These are phyloP conservation scores for Metaphire vulgaris DNA, from an alignment of 1,140 invertebrate species.

Conservation along the genomic window DNA sequence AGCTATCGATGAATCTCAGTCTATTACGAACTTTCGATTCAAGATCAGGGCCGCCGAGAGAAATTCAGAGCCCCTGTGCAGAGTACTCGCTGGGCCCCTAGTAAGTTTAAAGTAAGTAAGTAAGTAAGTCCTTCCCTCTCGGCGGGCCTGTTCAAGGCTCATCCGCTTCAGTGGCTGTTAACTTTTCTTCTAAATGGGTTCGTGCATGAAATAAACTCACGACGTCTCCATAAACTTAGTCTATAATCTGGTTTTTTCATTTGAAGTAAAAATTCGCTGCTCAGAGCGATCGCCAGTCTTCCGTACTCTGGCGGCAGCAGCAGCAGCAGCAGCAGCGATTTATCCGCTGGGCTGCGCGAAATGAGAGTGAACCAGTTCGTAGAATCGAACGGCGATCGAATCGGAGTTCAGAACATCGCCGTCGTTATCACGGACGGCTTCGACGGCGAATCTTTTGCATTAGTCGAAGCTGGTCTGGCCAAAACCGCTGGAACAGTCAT, in stretches of 20 bases:
- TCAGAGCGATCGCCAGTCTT: not conserved
- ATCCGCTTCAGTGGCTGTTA: not conserved
- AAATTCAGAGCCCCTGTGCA: too few species aligned
- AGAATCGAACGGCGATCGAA: constrained; percentile 12
- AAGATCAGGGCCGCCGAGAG: too few species aligned
- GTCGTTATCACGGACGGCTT: constrained; percentile 2
- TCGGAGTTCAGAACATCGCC: constrained; percentile 10
- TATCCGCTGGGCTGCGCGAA: not conserved
- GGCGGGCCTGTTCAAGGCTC: not conserved
- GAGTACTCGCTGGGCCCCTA: too few species aligned
- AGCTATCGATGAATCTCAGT: not conserved
- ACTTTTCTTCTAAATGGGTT: not conserved
- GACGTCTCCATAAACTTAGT: not conserved
- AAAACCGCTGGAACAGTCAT: not conserved
- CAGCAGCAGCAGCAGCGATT: not conserved
- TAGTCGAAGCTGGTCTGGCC: not conserved
- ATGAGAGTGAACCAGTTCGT: constrained; percentile 19
- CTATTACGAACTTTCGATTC: not conserved
- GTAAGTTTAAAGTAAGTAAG: too few species aligned
- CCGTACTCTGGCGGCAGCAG: not conserved
- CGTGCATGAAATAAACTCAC: not conserved
- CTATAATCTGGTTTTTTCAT: not conserved
- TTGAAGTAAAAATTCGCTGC: not conserved
- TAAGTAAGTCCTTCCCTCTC: not conserved
- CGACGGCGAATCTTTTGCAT: not conserved